Evolutionary conservation across 2,888 invertebrate species (phyloP).

Genomic region (Dolomedes plantarius): DNA sequence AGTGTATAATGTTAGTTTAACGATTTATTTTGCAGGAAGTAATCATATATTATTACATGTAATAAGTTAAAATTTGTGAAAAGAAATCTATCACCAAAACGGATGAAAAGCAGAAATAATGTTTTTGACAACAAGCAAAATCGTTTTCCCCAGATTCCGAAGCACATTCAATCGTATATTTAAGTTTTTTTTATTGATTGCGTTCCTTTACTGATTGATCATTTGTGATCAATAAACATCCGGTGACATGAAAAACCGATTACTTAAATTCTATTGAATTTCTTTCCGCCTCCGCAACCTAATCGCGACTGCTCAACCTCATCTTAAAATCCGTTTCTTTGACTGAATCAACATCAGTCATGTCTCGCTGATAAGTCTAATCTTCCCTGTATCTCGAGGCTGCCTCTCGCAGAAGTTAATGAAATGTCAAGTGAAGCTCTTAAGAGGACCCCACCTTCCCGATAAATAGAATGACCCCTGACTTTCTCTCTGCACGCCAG

Average conservation of each 20-base stretch:
- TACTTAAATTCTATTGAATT: background rate
- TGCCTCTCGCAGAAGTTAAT: slow-evolving; percentile 17
- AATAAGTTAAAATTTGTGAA: too few relatives aligned
- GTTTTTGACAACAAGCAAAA: background rate
- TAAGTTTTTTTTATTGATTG: background rate
- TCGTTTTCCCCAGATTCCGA: background rate
- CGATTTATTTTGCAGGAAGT: too few relatives aligned
- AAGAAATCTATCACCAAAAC: too few relatives aligned
- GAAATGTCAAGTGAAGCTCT: slow-evolving; percentile 47
- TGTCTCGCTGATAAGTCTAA: slow-evolving; percentile 1
- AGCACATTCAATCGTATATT: background rate
- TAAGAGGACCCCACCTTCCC: slow-evolving; percentile 46
- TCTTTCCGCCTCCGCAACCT: background rate
- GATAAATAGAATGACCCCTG: slow-evolving; percentile 65
- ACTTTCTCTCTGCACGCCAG: slow-evolving; percentile 56
- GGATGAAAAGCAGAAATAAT: too few relatives aligned
- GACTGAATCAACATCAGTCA: slow-evolving; percentile 11
- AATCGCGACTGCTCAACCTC: too few relatives aligned
- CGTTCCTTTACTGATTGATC: background rate
- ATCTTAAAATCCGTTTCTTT: background rate
- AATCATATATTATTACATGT: too few relatives aligned
- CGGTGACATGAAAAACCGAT: slow-evolving; percentile 1
- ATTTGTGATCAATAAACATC: slow-evolving; percentile 1
- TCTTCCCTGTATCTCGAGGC: background rate
- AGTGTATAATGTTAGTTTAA: too few relatives aligned